A percentile compares a stretch with the other conserved stretches of the same genome.
These are phyloP conservation scores for Macrotis lagotis DNA, from an alignment of 2,113 vertebrate genomes.

Conservation along the genomic window DNA sequence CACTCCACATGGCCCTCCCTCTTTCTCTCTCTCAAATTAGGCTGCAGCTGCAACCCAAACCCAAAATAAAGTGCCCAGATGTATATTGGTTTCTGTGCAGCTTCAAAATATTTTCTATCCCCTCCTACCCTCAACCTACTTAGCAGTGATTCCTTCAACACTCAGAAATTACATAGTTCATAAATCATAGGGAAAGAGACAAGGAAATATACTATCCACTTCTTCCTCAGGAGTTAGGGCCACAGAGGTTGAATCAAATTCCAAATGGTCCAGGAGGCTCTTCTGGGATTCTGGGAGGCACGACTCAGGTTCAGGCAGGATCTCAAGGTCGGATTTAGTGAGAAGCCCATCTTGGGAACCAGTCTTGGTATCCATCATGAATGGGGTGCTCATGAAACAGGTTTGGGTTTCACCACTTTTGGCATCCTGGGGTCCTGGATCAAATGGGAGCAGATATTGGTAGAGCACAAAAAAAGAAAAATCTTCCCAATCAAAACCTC, in stretches of 20 bases:
- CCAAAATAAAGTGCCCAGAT: not conserved
- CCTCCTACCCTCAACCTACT: not conserved
- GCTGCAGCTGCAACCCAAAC: slow-evolving; percentile 7
- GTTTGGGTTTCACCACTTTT: not conserved
- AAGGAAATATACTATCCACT: not conserved
- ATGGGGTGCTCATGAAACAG: fast-evolving
- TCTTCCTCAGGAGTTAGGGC: slow-evolving; percentile 22
- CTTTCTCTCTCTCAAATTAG: not conserved
- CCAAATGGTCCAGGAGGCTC: not conserved
- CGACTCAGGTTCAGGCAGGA: fast-evolving
- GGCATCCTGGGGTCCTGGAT: slow-evolving; percentile 57
- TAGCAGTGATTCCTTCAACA: not conserved
- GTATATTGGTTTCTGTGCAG: fast-evolving
- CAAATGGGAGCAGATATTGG: fast-evolving
- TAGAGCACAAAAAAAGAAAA: not conserved
- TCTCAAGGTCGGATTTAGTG: not conserved
- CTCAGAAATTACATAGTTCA: fast-evolving
- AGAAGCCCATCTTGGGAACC: not conserved
- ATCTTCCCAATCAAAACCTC: not conserved
- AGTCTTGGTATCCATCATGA: not conserved
- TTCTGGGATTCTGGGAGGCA: slow-evolving; percentile 32
- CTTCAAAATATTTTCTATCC: not conserved
- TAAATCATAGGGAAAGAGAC: not conserved
- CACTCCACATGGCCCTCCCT: fast-evolving
- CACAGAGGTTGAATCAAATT: not conserved